Conservation (phyloP, 2,113 vertebrate genomes). For the Heloderma charlesbogerti region DNA sequence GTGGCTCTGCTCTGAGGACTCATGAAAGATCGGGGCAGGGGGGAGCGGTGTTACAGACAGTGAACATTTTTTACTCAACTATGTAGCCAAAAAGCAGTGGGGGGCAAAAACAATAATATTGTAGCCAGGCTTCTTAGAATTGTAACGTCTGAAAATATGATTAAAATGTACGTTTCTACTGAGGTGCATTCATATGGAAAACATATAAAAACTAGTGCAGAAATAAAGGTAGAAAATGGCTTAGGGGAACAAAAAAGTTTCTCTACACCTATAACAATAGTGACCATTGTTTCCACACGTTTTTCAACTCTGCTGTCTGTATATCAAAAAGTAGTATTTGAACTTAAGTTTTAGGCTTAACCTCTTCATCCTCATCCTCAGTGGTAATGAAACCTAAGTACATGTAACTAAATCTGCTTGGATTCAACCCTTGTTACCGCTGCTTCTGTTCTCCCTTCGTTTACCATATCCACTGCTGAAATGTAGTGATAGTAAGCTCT, state of each 20-base stretch:
- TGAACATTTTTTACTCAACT: not conserved
- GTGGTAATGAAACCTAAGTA: not conserved
- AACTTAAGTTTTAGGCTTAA: not conserved
- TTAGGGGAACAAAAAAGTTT: not conserved
- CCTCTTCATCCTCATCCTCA: not conserved
- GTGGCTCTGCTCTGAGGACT: not conserved
- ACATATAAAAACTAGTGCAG: not conserved
- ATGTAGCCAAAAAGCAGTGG: accelerated
- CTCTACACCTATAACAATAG: not conserved
- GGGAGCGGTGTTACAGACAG: not conserved
- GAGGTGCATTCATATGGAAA: not conserved
- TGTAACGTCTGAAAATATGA: not conserved
- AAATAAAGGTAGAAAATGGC: not conserved
- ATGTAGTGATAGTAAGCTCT: not conserved
- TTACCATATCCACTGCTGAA: not conserved
- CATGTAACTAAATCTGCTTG: not conserved
- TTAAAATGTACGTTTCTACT: not conserved
- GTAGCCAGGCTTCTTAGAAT: not conserved
- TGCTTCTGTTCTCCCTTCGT: not conserved
- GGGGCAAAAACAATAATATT: not conserved
- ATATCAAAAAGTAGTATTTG: not conserved
- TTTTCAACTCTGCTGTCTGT: not conserved
- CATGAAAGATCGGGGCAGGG: accelerated
- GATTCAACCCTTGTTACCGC: not conserved
- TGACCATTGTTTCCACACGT: not conserved